phyloP scores from a whole-genome alignment of 2,113 vertebrate genomes.

The Poeciliopsis prolifica region DNA sequence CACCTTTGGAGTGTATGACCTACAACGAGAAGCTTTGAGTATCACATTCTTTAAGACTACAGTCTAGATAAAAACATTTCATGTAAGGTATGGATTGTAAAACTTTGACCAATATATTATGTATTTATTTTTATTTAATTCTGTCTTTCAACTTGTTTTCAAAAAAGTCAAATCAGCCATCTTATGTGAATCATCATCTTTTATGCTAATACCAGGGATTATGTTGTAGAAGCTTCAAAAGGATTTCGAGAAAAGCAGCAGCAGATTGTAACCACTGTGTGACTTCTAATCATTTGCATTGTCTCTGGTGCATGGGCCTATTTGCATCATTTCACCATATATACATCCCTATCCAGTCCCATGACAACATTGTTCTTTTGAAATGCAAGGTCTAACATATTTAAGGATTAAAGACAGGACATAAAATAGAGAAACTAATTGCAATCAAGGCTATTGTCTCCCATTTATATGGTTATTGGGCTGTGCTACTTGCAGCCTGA shows the following conservation, averaged over 20 bases:
- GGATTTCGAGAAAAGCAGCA: conserved; percentile 44
- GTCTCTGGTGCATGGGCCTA: conserved; percentile 40
- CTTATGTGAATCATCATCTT: background rate
- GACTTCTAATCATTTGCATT: conserved; percentile 59
- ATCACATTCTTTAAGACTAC: conserved; percentile 37
- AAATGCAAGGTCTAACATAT: conserved; percentile 65
- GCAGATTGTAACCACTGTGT: conserved; percentile 61
- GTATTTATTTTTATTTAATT: background rate
- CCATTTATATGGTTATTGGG: conserved; percentile 88
- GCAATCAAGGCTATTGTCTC: conserved; percentile 77
- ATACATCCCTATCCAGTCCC: conserved; percentile 32
- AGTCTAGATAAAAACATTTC: conserved; percentile 18
- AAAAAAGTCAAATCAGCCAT: background rate
- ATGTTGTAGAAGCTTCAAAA: conserved; percentile 58
- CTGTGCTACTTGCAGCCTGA: conserved; percentile 56
- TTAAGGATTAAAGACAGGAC: conserved; percentile 62
- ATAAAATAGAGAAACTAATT: conserved; percentile 74
- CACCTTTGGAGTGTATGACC: conserved; percentile 51
- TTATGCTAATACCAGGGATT: conserved; percentile 1
- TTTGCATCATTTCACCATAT: conserved; percentile 42
- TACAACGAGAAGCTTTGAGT: conserved; percentile 59
- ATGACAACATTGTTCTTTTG: conserved; percentile 45
- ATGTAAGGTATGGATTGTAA: background rate
- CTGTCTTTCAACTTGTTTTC: background rate
- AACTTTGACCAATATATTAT: background rate